Evolutionary conservation across 2,888 invertebrate genomes (phyloP), one percentile per base, ranked within the genome.

Genomic region (Tenthredo distinguenda): DNA sequence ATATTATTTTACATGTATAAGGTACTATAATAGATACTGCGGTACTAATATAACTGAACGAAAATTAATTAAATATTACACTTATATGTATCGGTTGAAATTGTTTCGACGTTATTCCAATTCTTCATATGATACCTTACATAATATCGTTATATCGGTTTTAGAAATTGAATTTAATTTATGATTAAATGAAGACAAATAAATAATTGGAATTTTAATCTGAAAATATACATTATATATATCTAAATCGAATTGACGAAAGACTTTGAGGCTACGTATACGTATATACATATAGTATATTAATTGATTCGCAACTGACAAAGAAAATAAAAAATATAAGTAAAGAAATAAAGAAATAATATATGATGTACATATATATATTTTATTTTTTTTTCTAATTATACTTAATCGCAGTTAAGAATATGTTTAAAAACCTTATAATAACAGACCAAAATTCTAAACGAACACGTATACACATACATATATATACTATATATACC

Each of bases 301-400:
- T 26, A 77, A 84, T 62, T 18, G 62, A 26, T 79, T 55, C n/a
- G 50, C 74, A 21, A 84, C 68, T 81, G 50, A 72, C 62, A 76
- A 79, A 84, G 21, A 74, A 86, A 81, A 84, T 21, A 68, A 79
- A 72, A 86, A n/a, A 68, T 79, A 50, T 26, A 47, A 50, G 85
- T 71, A 82, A 26, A 81, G 81, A 79, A 76, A 84, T 47, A 15
- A 68, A 76, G 4, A 47, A 71, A 84, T 47, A 71, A 62, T 62
- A 31, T 55, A 68, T 31, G 31, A 68, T 68, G 34, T 55, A 55
- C n/a, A n/a, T 55, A 55, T n/a, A 34, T 68, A 21, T 26, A 58
- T 58, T 18, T n/a, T n/a, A 18, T 26, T 12, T 21, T 47, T 79
- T n/a, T 31, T 55, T 15, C 15, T 79, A 50, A 55, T 34, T 83